Evolutionary conservation across 2,888 invertebrate species (phyloP).

Genomic region (Netelia fuscicornis): DNA sequence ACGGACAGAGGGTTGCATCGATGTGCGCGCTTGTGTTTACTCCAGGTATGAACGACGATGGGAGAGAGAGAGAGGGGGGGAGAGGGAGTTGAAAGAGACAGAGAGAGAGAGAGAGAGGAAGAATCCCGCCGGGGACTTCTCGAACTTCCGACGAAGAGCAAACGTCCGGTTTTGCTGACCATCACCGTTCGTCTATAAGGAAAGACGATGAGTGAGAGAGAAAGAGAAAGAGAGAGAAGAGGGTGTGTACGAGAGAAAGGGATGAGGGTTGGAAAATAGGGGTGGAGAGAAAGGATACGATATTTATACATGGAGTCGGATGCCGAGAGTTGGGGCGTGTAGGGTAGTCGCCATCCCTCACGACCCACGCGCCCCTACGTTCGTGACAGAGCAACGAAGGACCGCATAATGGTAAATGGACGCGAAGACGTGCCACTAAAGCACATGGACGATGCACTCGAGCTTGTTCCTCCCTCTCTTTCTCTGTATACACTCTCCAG

Average conservation of each 20-base stretch:
- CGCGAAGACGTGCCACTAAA: conserved; percentile 2
- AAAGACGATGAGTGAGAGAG: not conserved
- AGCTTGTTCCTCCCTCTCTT: conserved; percentile 21
- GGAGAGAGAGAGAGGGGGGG: conserved; percentile 18
- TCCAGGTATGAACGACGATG: conserved; percentile 5
- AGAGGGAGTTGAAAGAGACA: too few species aligned
- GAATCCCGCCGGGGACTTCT: conserved; percentile 29
- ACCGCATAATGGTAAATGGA: not conserved
- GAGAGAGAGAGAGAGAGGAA: too few species aligned
- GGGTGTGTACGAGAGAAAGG: too few species aligned
- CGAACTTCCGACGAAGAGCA: conserved; percentile 59
- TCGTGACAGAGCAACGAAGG: not conserved
- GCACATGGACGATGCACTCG: conserved; percentile 31
- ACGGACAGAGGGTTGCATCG: not conserved
- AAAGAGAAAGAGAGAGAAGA: not conserved
- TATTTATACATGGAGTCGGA: not conserved
- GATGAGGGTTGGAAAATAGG: too few species aligned
- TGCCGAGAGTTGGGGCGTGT: conserved; percentile 33
- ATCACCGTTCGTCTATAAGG: conserved; percentile 9
- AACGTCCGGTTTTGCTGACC: conserved; percentile 55
- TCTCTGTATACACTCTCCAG: not conserved
- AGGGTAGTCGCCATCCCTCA: not conserved
- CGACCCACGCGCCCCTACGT: too few species aligned
- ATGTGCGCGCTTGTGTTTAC: conserved; percentile 41
- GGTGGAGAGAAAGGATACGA: too few species aligned